A percentile compares a stretch with the other conserved stretches of the same genome.
Conservation (phyloP, 1,140 invertebrate species). For the Brachionus asplanchnoidis region DNA sequence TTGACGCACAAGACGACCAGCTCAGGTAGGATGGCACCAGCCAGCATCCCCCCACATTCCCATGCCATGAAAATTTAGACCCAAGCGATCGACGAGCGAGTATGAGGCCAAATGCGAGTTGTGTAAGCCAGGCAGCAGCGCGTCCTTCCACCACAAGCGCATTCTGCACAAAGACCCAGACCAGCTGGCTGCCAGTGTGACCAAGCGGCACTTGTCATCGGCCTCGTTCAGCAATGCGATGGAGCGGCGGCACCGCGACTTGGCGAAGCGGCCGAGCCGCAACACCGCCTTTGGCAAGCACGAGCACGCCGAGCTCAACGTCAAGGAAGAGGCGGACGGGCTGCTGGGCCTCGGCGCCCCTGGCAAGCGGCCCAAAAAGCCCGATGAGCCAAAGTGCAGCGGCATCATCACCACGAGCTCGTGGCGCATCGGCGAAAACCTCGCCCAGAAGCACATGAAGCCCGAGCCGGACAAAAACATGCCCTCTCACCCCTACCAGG, state of each 20-base stretch:
- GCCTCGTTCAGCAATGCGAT: background rate
- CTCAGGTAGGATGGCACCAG: background rate
- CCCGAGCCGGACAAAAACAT: background rate
- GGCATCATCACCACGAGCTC: constrained; percentile 18
- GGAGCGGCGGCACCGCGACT: background rate
- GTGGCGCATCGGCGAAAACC: constrained; percentile 19
- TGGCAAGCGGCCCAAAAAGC: background rate
- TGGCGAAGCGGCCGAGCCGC: background rate
- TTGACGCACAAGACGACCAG: background rate
- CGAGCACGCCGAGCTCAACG: background rate
- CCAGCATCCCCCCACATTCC: background rate
- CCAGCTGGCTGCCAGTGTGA: background rate
- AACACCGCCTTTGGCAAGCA: background rate
- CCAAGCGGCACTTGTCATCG: background rate
- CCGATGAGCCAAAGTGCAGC: background rate
- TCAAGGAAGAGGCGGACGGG: background rate
- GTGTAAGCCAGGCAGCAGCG: background rate
- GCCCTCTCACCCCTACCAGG: background rate
- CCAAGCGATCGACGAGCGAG: background rate
- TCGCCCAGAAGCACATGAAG: constrained; percentile 20
- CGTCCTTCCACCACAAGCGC: background rate
- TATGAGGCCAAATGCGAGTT: background rate
- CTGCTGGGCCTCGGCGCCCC: background rate
- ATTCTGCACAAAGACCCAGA: background rate
- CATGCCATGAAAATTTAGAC: background rate